Conservation (phyloP, 2,113 vertebrate species). For the Melospiza georgiana region DNA sequence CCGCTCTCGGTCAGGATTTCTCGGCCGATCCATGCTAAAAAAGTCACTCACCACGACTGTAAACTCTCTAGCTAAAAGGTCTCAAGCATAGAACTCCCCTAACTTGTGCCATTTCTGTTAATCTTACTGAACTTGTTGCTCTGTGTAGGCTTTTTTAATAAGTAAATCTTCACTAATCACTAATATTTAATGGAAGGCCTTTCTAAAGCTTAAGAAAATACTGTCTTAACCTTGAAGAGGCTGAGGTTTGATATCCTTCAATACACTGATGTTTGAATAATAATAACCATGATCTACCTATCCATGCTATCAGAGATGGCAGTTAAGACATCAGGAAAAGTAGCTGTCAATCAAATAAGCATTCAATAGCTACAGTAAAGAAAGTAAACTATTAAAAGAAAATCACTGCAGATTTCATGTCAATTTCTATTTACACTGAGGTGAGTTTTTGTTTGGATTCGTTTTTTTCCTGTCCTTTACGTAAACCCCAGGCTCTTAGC, state of each 20-base stretch:
- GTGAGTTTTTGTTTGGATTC: neutral
- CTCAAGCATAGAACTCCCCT: neutral
- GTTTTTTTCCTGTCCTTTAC: neutral
- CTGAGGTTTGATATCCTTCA: neutral
- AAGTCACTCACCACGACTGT: neutral
- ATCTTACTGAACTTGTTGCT: neutral
- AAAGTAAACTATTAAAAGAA: neutral
- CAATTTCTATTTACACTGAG: neutral
- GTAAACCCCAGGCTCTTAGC: neutral
- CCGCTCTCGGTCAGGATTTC: fast-evolving
- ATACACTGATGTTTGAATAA: neutral
- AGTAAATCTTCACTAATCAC: neutral
- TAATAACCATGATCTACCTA: neutral
- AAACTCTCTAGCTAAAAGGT: neutral
- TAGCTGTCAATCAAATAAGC: neutral
- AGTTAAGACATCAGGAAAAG: neutral
- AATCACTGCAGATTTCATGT: neutral
- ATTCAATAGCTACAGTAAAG: neutral
- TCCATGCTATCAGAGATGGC: neutral
- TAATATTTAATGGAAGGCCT: neutral
- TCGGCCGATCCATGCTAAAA: neutral
- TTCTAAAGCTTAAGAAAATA: neutral
- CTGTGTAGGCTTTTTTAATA: neutral
- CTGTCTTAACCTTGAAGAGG: neutral
- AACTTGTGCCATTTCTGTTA: neutral